A percentile compares a stretch with the other conserved stretches of the same genome.
Evolutionary conservation across 2,113 vertebrate genomes (phyloP).

Genomic region (Amazona vittata): DNA sequence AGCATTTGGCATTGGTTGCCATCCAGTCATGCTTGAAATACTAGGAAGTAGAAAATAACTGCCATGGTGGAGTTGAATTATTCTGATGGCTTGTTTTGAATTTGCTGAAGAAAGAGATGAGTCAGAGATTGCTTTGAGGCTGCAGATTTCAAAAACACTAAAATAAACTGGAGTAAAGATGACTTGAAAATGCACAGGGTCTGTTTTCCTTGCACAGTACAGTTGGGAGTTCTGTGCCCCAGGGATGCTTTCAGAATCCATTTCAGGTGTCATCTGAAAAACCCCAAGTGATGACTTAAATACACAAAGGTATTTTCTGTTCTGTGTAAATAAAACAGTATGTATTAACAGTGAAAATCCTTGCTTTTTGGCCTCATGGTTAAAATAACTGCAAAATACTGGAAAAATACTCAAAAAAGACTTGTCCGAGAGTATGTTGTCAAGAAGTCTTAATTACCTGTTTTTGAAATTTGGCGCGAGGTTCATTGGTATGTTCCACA

Average conservation of each 20-base stretch:
- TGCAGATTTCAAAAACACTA: constrained; percentile 9
- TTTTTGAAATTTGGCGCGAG: fast-evolving
- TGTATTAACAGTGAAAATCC: neutral
- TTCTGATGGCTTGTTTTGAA: constrained; percentile 57
- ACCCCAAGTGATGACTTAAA: constrained; percentile 1
- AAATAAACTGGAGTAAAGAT: neutral
- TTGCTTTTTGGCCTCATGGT: neutral
- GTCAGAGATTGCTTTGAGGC: constrained; percentile 61
- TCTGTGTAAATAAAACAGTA: neutral
- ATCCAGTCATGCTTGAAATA: constrained; percentile 37
- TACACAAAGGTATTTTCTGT: neutral
- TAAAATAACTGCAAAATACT: neutral
- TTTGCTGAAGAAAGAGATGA: constrained; percentile 57
- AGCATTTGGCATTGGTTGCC: constrained; percentile 42
- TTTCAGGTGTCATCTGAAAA: constrained; percentile 36
- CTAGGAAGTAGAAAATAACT: constrained; percentile 43
- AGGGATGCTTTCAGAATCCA: constrained; percentile 1
- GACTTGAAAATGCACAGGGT: neutral
- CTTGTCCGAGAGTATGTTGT: neutral
- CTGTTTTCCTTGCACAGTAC: neutral
- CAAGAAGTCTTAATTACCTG: neutral
- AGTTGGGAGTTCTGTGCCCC: neutral
- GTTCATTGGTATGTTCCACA: neutral
- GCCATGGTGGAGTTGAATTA: neutral
- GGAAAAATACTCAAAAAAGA: neutral